Base-by-base conservation (phyloP, 2,888 invertebrate species). In the Dicyrtoma fusca region DNA sequence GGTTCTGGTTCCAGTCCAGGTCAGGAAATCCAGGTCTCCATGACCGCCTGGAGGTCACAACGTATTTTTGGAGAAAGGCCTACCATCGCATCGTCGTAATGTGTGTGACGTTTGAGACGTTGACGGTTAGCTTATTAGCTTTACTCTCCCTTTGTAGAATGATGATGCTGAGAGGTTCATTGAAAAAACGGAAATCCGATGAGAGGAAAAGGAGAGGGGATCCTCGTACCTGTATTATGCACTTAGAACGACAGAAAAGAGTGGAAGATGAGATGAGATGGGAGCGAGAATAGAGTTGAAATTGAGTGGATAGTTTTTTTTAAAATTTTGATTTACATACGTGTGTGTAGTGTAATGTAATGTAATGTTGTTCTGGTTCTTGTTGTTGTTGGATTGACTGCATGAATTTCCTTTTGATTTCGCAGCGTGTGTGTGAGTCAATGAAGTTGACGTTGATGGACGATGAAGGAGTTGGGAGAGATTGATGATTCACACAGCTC, bases 361-460 rank as follows among this genome's bases (percentile, higher is more conserved):
- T n/a, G n/a, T n/a, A n/a, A n/a, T 63, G 6, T 61, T 61, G 6
- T 61, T 34, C 13, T 11, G 25, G 4, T 19, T 57, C 26, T 25
- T 62, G 11, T 45, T 44, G 10, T 44, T 13, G 49, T 47, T 64
- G 47, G 42, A 21, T 34, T 55, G 34, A 25, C 26, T 64, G 49
- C 53, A 26, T 42, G 44, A 19, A 42, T 57, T 57, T 23, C 55
- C 57, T 69, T 65, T 69, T 69, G 69, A 69, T 69, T 57, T 69
- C 77, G 47, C 76, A 76, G 74, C 75, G 74, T 74, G 76, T 74
- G 76, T 71, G 72, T 72, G 75, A 75, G 75, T 74, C 73, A 75
- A 76, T 76, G 76, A 75, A 76, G 72, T 73, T 78, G 78, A 76
- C 78, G 75, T 78, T 78, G 78, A 78, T 78, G 76, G 75, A 78